A percentile compares a stretch with the other conserved stretches of the same genome.
Evolutionary conservation across 2,113 vertebrate species (phyloP).

Genomic region (Cyprinus carpio): DNA sequence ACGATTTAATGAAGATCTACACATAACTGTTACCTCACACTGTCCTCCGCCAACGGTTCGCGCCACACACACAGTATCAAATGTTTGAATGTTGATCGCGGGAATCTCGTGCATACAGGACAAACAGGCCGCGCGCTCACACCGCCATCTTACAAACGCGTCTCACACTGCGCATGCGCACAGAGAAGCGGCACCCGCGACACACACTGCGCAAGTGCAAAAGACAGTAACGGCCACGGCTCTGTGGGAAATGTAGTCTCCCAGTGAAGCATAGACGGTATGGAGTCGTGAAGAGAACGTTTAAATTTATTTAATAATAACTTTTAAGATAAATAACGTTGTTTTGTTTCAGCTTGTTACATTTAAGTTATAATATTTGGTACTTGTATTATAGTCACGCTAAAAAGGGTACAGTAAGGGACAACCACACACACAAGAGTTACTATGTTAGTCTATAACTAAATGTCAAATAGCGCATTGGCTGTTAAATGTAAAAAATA

Average conservation of each 20-base stretch:
- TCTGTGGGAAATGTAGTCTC: constrained; percentile 69
- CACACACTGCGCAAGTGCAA: constrained; percentile 38
- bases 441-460: too few relatives aligned
- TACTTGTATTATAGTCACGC: not conserved
- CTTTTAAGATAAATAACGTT: not conserved
- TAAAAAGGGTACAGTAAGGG: not conserved
- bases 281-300: not conserved
- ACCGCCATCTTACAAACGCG: constrained; percentile 76
- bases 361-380: not conserved
- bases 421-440: too few relatives aligned
- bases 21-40: not conserved
- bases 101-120: constrained; percentile 10
- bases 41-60: not conserved
- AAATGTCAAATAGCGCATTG: not conserved
- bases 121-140: constrained; percentile 52
- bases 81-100: constrained; percentile 6
- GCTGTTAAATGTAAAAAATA: not conserved
- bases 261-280: not conserved
- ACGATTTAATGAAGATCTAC: not conserved
- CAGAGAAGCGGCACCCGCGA: not conserved
- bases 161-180: constrained; percentile 43
- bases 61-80: not conserved
- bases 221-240: not conserved
- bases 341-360: not conserved
- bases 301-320: not conserved